Evolutionary conservation across 2,113 vertebrate genomes (phyloP).

Genomic region (Tachycineta bicolor): DNA sequence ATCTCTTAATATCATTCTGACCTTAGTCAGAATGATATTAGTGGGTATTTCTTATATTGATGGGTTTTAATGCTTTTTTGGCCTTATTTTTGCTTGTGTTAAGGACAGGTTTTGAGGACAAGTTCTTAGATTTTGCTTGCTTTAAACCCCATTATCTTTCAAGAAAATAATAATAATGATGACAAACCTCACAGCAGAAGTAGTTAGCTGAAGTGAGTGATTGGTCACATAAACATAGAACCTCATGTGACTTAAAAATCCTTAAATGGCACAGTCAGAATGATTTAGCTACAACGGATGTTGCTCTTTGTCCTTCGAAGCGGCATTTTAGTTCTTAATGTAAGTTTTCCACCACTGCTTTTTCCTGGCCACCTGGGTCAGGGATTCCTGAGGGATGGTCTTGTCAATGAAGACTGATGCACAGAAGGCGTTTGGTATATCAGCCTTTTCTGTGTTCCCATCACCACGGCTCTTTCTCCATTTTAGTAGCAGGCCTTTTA

Average conservation of each 20-base stretch:
- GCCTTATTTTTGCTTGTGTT: background rate
- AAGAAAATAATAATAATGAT: background rate
- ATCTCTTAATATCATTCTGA: background rate
- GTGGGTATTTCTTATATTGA: background rate
- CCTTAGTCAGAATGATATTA: background rate
- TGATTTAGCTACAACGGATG: background rate
- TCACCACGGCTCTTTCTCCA: background rate
- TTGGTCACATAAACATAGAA: background rate
- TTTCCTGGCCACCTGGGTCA: background rate
- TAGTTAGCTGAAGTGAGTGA: background rate
- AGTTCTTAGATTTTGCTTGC: background rate
- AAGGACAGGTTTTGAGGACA: background rate
- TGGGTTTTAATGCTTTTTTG: background rate
- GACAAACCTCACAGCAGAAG: background rate
- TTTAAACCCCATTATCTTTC: background rate
- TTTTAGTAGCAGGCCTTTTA: background rate
- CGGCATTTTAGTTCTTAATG: fast-evolving
- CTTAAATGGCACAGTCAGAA: background rate
- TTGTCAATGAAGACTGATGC: background rate
- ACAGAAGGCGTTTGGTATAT: background rate
- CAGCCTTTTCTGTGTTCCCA: background rate
- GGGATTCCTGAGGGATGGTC: background rate
- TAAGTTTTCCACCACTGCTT: background rate
- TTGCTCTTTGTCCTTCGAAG: background rate
- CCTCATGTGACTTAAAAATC: fast-evolving